These are phyloP conservation scores for Aurelia sp. DNA, from an alignment of 30 jellyfish, hydroid and myxozoan species.

Conservation along the genomic window DNA sequence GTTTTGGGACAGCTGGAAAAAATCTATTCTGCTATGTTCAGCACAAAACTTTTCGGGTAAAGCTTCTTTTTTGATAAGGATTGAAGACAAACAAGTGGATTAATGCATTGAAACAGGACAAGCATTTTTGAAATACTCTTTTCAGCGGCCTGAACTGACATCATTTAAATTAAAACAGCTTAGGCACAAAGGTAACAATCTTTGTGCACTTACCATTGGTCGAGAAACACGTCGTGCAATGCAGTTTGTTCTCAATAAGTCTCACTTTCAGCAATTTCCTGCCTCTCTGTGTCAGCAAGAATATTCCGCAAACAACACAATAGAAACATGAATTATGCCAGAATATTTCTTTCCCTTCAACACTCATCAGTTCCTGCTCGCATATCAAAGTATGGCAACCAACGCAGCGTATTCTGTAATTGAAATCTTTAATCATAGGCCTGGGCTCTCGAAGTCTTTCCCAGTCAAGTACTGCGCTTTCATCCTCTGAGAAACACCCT, in stretches of 20 bases:
- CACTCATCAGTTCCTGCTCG: slow-evolving; percentile 58
- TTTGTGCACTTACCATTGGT: slow-evolving; percentile 52
- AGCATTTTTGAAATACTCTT: too few species aligned
- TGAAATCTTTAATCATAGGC: not conserved
- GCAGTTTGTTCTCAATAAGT: slow-evolving; percentile 48
- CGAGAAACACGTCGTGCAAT: slow-evolving; percentile 63
- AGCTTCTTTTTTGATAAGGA: too few species aligned
- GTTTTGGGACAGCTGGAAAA: too few species aligned
- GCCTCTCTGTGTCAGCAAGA: slow-evolving; percentile 20
- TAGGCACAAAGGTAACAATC: too few species aligned
- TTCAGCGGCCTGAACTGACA: too few species aligned
- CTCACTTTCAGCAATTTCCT: slow-evolving; percentile 32
- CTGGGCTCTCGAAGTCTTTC: slow-evolving; percentile 46
- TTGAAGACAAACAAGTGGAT: too few species aligned
- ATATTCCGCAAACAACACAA: slow-evolving; percentile 61
- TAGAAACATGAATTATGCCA: slow-evolving; percentile 65
- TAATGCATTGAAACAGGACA: too few species aligned
- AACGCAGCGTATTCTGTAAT: slow-evolving; percentile 40
- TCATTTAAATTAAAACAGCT: too few species aligned
- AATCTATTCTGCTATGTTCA: too few species aligned
- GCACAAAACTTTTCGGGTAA: too few species aligned
- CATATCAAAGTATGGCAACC: slow-evolving; percentile 38
- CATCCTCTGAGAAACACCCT: slow-evolving; percentile 50
- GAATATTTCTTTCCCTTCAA: slow-evolving; percentile 42
- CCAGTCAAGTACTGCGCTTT: not conserved